Base-by-base conservation (phyloP, 2,888 invertebrate genomes). In the Deilephila porcellus region DNA sequence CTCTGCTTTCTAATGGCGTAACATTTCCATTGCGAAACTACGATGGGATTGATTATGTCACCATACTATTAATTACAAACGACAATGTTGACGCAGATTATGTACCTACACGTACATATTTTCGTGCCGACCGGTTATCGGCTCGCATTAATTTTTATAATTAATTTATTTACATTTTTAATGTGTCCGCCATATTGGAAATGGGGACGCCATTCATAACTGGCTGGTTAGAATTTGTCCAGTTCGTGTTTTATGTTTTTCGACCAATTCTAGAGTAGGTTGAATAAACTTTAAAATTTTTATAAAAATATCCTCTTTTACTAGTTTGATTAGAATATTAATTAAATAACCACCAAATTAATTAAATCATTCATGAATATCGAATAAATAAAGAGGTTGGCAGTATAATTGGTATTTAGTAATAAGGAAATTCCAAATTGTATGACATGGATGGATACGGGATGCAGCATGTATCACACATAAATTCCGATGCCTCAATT, bases 1-100 rank as follows among this genome's bases (percentile, higher is more conserved):
- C 83, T 83, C 84, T 87, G 91, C 93, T 94, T 94, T 94, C 93
- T 93, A 93, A 90, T 93, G 90, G 80, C 90, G 93, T 92, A 93
- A 93, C 86, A 75, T 25, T 67, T 82, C 77, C 78, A 83, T 93
- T 93, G 88, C 93, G 90, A 90, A 88, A 93, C 77, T 84, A 86
- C 86, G 86, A 87, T 88, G 91, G 88, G 86, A 88, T 84, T 86
- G 87, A 85, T 93, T 93, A 93, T 91, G 91, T 93, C 92, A 93
- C 84, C 75, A 56, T 62, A 71, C 78, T 89, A 88, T 91, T 92
- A 93, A 93, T 93, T 92, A 90, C 89, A 83, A 79, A 78, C 80
- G 80, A 84, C 83, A 82, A 84, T 82, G 85, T 86, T 83, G 80
- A 80, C 83, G 76, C 70, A 78, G 73, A 81, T 77, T 79, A 78